Evolutionary conservation across 92 coral and sea anemone species (phyloP), one percentile per base, ranked within the genome.

Genomic region (Porites rus): DNA sequence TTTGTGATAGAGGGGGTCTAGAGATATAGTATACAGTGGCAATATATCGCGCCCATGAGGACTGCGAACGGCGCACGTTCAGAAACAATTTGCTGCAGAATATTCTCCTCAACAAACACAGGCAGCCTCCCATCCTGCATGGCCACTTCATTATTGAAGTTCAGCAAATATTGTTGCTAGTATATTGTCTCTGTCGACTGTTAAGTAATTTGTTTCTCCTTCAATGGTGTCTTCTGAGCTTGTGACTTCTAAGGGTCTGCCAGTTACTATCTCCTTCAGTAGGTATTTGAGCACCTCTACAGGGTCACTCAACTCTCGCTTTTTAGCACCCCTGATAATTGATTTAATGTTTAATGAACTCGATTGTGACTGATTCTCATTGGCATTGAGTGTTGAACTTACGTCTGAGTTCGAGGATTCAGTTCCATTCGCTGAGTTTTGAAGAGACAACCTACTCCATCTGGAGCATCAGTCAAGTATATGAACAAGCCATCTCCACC

Each of bases 61-160:
- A 25, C 28, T 25, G 28, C 28, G 28, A 25, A 25, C 28, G 28
- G 28, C 21, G 59, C 68, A 31, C 74, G 84, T 64, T 71, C 16
- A 70, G 90, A 86, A 51, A 89, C 38, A 17, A 92, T 72, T 70
- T 89, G 78, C 79, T 87, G 72, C 67, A 90, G 80, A 59, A 87
- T 83, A 10, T 71, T 86, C 18, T 90, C 95, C 59, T 71, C 78
- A 17, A 82, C 67, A 82, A 87, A 66, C 12, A 68, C 68, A 65
- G 94, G 87, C 88, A 91, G 20, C 61, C 83, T 84, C 6, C 94
- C 94, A 88, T 87, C 88, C 31, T 91, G 91, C 66, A 91, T 53
- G 77, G 91, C 87, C 38, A 87, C 63, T 69, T 77, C 91, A 91
- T 88, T 7, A 83, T 70, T 90, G 67, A 51, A 90, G 61, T 65